Evolutionary conservation across 2,113 vertebrate species (phyloP), one percentile per base, ranked within the genome.

Genomic region (Pungitius pungitius): DNA sequence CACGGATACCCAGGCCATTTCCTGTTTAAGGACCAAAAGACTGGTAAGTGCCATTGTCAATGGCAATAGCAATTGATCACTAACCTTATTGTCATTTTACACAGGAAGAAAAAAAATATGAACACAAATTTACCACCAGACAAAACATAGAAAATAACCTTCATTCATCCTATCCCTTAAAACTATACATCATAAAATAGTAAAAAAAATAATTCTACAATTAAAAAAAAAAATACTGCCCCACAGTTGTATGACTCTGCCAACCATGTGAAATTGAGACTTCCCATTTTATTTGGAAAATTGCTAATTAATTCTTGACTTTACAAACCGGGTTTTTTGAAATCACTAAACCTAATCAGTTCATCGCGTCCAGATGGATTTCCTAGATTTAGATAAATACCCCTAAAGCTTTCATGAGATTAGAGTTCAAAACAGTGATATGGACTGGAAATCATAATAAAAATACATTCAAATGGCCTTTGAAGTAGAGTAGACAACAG

Each of bases 1-100:
- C 91, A 82, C 95, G 94, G 76, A 99, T 97, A 78, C 98, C 98
- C 77, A 99, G 92, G 80, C 98, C 98, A 43, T 97, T 99, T 67
- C 97, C 97, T 99, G 87, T 66, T 84, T 75, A 82, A 11, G n/a
- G 52, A 65, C 65, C 8, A 69, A 60, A 67, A 69, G 5, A 51
- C 20, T 22, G 1, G 11, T 58, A 1, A 73, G 42, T 35, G 20
- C 1, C 26, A 27, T 8, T 51, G 10, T 51, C 20, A 22, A 11
- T 22, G 47, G 6, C 22, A 14, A 54, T 42, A 22, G 27, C 61
- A 51, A 30, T 52, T 43, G 14, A 6, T 22, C 30, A 40, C 1
- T 20, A 11, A 12, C 24, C 15, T 17, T 3, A 55, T 8, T 17
- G 8, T 2, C 27, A 26, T 35, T 45, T 20, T 14, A 33, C 27